Percentiles rank a stretch among this genome's conserved stretches.
These are phyloP conservation scores for Pipistrellus kuhlii DNA, from an alignment of 2,797 vertebrate species.

Conservation along the genomic window DNA sequence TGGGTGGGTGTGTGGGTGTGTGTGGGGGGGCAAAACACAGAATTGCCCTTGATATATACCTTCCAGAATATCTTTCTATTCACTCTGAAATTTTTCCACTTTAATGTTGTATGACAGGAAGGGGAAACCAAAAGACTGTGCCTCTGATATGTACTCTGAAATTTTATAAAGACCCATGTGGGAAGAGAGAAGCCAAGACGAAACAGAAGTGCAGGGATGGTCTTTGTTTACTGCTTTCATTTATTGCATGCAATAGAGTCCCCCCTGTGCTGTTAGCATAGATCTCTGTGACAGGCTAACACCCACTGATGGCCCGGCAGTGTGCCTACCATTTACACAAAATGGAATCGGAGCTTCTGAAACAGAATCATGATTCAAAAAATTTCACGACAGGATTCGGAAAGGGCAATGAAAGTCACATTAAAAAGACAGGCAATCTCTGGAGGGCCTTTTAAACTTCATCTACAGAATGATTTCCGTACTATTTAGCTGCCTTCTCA, in stretches of 20 bases:
- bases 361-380: conserved; percentile 48
- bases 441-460: conserved; percentile 84
- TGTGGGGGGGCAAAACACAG: not conserved
- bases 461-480: conserved; percentile 83
- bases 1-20: no score
- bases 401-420: conserved; percentile 68
- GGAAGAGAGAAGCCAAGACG: not conserved
- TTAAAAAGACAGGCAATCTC: conserved; percentile 82
- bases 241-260: not conserved
- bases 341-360: conserved; percentile 25
- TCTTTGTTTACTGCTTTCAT: not conserved
- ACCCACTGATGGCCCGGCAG: not conserved
- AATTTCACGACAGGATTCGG: not conserved
- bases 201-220: not conserved
- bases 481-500: conserved; percentile 79
- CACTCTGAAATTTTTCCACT: not conserved
- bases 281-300: not conserved
- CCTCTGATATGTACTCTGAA: not conserved
- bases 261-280: not conserved
- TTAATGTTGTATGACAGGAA: not conserved
- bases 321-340: not conserved
- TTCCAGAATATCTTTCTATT: not conserved
- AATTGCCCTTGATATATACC: not conserved
- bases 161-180: not conserved
- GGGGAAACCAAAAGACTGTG: not conserved